A percentile compares a stretch with the other conserved stretches of the same genome.
Conservation (phyloP, 37 sponge, comb jelly and placozoan species). For the Spongia lamella region DNA sequence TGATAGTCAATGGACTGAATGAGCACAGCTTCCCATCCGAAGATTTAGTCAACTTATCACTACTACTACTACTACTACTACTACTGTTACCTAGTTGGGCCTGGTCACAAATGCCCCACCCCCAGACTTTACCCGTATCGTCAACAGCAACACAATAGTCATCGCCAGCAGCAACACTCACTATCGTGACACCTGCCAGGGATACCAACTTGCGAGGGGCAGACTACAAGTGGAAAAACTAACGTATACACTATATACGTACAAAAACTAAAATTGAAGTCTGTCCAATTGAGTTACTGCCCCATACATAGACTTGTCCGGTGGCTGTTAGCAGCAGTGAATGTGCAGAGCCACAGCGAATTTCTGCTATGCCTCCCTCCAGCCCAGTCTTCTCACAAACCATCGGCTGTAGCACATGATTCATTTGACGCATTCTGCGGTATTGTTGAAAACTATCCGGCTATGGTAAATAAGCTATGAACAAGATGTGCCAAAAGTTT, state of each 20-base stretch:
- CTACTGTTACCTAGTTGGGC: conserved; percentile 55
- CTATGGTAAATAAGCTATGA: not conserved
- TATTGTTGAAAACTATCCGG: too few relatives aligned
- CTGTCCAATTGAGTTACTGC: conserved; percentile 73
- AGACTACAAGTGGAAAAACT: conserved; percentile 21
- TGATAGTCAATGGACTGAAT: too few relatives aligned
- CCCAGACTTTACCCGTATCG: conserved; percentile 57
- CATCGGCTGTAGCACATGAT: too few relatives aligned
- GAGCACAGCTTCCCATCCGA: too few relatives aligned
- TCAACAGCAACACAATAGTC: conserved; percentile 79
- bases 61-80: too few relatives aligned
- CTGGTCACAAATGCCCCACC: conserved; percentile 68
- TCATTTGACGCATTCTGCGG: too few relatives aligned
- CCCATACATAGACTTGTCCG: conserved; percentile 73
- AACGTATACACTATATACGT: too few relatives aligned
- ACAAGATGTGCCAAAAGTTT: not conserved
- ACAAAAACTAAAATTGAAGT: too few relatives aligned
- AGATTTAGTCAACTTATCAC: too few relatives aligned
- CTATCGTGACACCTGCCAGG: not conserved
- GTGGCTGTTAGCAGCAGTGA: conserved; percentile 60
- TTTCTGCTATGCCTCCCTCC: conserved; percentile 18
- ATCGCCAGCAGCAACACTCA: conserved; percentile 64
- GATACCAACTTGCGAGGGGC: too few relatives aligned
- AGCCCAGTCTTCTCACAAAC: too few relatives aligned
- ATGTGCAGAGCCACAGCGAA: conserved; percentile 74